Conservation (phyloP, 2,888 invertebrate species). For the Heterodera filipjevi region DNA sequence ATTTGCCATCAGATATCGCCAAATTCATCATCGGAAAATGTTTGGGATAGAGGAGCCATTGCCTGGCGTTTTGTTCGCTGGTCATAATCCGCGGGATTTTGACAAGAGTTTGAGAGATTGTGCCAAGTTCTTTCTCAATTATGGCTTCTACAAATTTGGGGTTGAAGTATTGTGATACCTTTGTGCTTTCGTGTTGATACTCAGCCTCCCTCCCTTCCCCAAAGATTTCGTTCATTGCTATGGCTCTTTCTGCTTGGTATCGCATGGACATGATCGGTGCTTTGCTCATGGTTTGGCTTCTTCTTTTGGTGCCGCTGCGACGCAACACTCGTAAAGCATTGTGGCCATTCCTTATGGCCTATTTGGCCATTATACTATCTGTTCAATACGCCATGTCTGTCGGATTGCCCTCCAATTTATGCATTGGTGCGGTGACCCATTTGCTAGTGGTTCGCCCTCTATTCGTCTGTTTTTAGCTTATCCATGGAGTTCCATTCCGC, state of each 20-base stretch:
- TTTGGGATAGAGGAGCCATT: constrained; percentile 45
- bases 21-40: constrained; percentile 48
- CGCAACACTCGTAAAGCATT: constrained; percentile 69
- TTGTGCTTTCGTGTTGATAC: background rate
- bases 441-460: too few species aligned
- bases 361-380: constrained; percentile 80
- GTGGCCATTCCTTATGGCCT: constrained; percentile 84
- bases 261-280: constrained; percentile 71
- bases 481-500: constrained; percentile 51
- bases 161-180: constrained; percentile 74
- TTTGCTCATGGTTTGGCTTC: constrained; percentile 68
- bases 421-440: constrained; percentile 68
- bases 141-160: constrained; percentile 95
- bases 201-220: constrained; percentile 13
- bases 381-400: constrained; percentile 86
- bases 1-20: constrained; percentile 46
- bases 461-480: constrained; percentile 54
- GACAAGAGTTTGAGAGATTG: constrained; percentile 80
- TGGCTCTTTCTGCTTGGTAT: constrained; percentile 84
- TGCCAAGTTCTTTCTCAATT: constrained; percentile 86
- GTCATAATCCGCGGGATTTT: constrained; percentile 77
- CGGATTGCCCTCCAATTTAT: constrained; percentile 84
- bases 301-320: constrained; percentile 81
- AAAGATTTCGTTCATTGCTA: constrained; percentile 81
- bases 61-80: constrained; percentile 75